A percentile compares a stretch with the other conserved stretches of the same genome.
Evolutionary conservation across 2,113 vertebrate genomes (phyloP).

Genomic region (Pseudorhombus dupliciocellatus): DNA sequence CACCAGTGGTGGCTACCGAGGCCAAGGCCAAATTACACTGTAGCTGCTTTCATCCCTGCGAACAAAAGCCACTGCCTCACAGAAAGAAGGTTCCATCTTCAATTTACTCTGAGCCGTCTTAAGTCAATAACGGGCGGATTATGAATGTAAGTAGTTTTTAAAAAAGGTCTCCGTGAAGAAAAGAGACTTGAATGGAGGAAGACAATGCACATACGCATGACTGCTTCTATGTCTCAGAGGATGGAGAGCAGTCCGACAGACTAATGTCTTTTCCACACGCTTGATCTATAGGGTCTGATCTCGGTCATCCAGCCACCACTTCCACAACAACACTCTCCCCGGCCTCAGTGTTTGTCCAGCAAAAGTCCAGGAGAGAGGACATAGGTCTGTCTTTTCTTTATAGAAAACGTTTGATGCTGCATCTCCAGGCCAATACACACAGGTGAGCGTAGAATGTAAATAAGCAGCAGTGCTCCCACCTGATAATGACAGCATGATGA

Average conservation of each 20-base stretch:
- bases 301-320: neutral
- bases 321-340: neutral
- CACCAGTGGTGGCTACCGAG: neutral
- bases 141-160: slow-evolving; percentile 36
- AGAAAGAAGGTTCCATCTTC: slow-evolving; percentile 45
- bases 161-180: slow-evolving; percentile 39
- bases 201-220: slow-evolving; percentile 36
- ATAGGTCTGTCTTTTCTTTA: neutral
- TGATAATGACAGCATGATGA: neutral
- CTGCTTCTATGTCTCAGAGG: slow-evolving; percentile 53
- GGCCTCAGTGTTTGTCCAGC: neutral
- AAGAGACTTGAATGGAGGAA: slow-evolving; percentile 47
- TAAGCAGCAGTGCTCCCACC: neutral
- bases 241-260: slow-evolving; percentile 45
- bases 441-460: neutral
- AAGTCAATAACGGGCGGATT: slow-evolving; percentile 62
- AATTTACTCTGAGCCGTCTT: slow-evolving; percentile 31
- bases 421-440: neutral
- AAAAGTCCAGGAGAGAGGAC: neutral
- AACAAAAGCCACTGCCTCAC: slow-evolving; percentile 35
- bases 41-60: slow-evolving; percentile 2
- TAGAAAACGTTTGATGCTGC: neutral
- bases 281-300: slow-evolving; percentile 35
- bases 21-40: slow-evolving; percentile 4
- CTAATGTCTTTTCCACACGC: slow-evolving; percentile 33